These are phyloP conservation scores for Acanthosepion pharaonis DNA, from an alignment of 2,888 invertebrate species.

Conservation along the genomic window DNA sequence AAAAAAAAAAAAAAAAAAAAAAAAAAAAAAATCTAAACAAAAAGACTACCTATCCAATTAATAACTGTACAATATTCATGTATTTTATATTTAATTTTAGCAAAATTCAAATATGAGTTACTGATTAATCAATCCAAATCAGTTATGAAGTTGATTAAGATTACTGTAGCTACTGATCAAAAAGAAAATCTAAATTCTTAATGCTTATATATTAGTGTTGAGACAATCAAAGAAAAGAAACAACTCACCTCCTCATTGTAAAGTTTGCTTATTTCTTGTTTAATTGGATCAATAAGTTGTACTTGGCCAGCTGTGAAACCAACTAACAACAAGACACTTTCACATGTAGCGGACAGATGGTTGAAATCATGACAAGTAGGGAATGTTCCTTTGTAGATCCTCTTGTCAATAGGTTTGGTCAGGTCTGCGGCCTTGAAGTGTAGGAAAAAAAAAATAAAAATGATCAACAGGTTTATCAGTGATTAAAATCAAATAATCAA, in stretches of 20 bases:
- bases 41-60: too few species aligned
- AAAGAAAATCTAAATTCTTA: too few species aligned
- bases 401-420: constrained; percentile 96
- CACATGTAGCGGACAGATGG: constrained; percentile 77
- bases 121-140: too few species aligned
- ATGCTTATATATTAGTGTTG: background rate
- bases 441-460: background rate
- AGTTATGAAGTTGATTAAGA: too few species aligned
- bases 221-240: background rate
- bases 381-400: constrained; percentile 98
- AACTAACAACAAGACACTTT: constrained; percentile 91
- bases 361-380: constrained; percentile 99
- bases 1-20: too few species aligned
- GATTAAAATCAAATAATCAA: too few species aligned
- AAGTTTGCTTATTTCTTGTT: constrained; percentile 94
- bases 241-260: constrained; percentile 95
- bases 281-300: constrained; percentile 96
- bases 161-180: too few species aligned
- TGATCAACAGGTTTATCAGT: background rate
- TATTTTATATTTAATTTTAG: too few species aligned
- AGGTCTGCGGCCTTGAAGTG: constrained; percentile 89
- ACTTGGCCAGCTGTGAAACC: constrained; percentile 99
- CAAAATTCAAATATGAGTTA: too few species aligned
- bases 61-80: too few species aligned
- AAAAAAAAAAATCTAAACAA: too few species aligned